Conservation (phyloP, 2,797 vertebrate species). For the Pteropus rufus region DNA sequence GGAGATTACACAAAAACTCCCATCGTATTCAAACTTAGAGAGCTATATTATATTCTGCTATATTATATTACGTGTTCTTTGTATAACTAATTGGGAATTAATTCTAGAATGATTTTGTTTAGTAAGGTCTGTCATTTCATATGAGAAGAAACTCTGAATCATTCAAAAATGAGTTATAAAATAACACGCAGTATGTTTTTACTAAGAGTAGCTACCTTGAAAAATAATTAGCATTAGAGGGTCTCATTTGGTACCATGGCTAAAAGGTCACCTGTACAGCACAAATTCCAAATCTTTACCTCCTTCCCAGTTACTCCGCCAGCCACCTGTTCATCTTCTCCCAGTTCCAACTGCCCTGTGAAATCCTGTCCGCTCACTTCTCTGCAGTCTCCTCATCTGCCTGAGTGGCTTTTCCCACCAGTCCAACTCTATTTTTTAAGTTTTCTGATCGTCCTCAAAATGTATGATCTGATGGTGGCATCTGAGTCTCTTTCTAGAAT, state of each 20-base stretch:
- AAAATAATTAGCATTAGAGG: not conserved
- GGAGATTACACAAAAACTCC: not conserved
- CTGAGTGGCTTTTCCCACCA: not conserved
- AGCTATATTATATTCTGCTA: not conserved
- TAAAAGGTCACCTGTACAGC: not conserved
- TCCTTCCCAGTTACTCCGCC: not conserved
- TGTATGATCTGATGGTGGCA: not conserved
- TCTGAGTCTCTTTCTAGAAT: not conserved
- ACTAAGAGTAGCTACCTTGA: not conserved
- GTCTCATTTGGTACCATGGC: not conserved
- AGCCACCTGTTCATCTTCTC: not conserved
- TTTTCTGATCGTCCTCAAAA: not conserved
- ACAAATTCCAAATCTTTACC: not conserved
- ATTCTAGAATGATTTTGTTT: not conserved
- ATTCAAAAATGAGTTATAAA: slow-evolving; percentile 23
- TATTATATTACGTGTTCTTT: not conserved
- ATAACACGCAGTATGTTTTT: not conserved
- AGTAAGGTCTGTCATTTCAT: not conserved
- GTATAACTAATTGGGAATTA: not conserved
- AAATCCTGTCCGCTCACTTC: not conserved
- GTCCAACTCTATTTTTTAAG: not conserved
- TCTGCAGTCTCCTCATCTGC: not conserved
- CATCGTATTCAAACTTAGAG: not conserved
- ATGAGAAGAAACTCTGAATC: not conserved
- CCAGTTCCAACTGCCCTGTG: not conserved